Base-by-base conservation (phyloP, 2,888 invertebrate species). In the Hyles lineata region DNA sequence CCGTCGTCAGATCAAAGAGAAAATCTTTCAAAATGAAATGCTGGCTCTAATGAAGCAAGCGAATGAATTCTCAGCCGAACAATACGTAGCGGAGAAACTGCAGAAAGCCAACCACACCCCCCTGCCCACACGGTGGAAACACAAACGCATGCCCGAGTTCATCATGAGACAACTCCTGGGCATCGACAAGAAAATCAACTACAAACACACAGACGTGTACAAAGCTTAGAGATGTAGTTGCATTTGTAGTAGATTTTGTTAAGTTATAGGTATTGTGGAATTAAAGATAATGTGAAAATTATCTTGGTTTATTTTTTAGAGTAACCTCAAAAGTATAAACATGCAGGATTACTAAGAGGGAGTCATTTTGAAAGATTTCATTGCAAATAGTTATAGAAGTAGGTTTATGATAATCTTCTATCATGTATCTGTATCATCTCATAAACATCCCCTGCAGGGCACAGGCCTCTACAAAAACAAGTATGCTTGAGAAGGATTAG, bases 1-100 rank as follows among this genome's bases (percentile, higher is more conserved):
- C 25, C 95, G 98, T 71, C 96, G 97, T 83, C 92, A 96, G 84
- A 95, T 95, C 67, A 98, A 97, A 85, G 98, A 98, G 85, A 98
- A 97, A 83, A 92, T 89, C 7, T 98, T 98, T 90, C 97, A 98
- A 82, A 96, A 96, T 0, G 95, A 95, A 72, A 92, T 98, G 0
- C 90, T 97, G 73, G 92, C 95, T 0, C 95, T 97, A 86, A 96
- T 98, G 17, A 96, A 96, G 86, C 92, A 95, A 63, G 98, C 97
- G 0, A 96, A 98, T 77, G 94, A 95, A 72, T 98, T 98, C 89
- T 96, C 97, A 75, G 97, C 98, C 0, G 96, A 96, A 78, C 87
- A 95, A 70, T 97, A 97, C 86, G 97, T 98, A 0, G 88, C 93
- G 0, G 95, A 95, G 25, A 96, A 96, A 82, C 84, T 98, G 0